A percentile compares a stretch with the other conserved stretches of the same genome.
These are phyloP conservation scores for Nannoperca australis DNA, from an alignment of 2,797 vertebrate genomes.

Conservation along the genomic window DNA sequence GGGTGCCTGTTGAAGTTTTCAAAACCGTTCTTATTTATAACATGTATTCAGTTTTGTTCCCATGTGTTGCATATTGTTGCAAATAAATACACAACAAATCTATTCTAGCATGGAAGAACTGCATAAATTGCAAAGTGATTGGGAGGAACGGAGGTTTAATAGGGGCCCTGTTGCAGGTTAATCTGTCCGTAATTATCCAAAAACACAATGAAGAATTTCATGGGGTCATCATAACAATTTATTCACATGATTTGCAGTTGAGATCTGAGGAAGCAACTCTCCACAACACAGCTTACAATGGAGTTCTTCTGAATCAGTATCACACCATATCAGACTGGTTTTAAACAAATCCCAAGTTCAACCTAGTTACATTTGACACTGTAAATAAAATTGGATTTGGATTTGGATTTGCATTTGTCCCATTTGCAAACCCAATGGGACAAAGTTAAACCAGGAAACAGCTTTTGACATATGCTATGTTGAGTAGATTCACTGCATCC, in stretches of 20 bases:
- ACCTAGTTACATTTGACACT: background rate
- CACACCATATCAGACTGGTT: background rate
- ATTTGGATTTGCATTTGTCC: background rate
- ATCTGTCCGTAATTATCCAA: background rate
- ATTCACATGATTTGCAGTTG: background rate
- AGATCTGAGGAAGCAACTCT: background rate
- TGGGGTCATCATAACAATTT: background rate
- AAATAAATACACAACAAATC: background rate
- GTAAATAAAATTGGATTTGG: background rate
- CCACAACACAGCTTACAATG: background rate
- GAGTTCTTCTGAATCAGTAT: background rate
- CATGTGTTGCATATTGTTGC: background rate
- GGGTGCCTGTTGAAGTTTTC: background rate
- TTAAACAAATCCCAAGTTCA: background rate
- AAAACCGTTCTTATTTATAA: background rate
- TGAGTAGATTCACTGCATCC: no score
- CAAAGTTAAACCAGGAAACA: background rate
- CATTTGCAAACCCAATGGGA: background rate
- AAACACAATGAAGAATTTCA: background rate
- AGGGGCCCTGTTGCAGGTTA: no score
- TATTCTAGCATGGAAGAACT: background rate
- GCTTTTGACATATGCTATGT: background rate
- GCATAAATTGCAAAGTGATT: background rate
- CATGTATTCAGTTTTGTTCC: background rate
- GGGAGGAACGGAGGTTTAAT: no score